phyloP scores from a whole-genome alignment of 2,888 invertebrate species.

The Operophtera brumata region DNA sequence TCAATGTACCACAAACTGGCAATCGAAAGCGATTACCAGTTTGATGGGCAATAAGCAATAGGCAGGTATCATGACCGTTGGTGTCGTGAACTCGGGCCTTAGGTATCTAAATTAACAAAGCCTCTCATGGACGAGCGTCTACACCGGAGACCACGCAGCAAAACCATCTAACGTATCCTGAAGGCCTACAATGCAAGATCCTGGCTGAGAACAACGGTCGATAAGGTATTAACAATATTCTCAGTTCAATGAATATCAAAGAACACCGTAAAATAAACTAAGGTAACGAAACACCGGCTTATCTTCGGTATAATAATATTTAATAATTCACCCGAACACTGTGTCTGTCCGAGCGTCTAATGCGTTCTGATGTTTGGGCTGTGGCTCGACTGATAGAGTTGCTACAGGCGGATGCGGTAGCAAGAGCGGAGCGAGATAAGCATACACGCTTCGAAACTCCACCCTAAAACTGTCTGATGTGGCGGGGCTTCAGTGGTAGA shows the following conservation, averaged over 20 bases:
- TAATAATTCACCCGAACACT: constrained; percentile 68
- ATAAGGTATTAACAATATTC: constrained; percentile 1
- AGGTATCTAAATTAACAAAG: too few species aligned
- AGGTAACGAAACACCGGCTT: constrained; percentile 40
- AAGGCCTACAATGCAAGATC: too few species aligned
- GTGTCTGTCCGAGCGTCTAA: constrained; percentile 61
- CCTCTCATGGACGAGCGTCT: too few species aligned
- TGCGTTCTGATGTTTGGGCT: constrained; percentile 52
- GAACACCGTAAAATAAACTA: constrained; percentile 24
- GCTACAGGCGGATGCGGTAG: constrained; percentile 11
- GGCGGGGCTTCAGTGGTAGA: neutral
- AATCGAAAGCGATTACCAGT: too few species aligned
- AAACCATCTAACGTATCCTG: too few species aligned
- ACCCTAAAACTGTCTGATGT: neutral
- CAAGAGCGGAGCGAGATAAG: constrained; percentile 7
- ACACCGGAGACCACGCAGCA: too few species aligned
- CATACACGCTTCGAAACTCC: neutral
- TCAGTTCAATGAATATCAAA: constrained; percentile 18
- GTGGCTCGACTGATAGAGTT: constrained; percentile 26
- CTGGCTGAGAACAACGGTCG: too few species aligned
- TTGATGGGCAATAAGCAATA: too few species aligned
- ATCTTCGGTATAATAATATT: constrained; percentile 55
- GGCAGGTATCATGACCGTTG: too few species aligned
- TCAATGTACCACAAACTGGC: too few species aligned
- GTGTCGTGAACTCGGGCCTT: too few species aligned